phyloP scores from a whole-genome alignment of 2,888 invertebrate genomes.

The Stegana nigrithorax region DNA sequence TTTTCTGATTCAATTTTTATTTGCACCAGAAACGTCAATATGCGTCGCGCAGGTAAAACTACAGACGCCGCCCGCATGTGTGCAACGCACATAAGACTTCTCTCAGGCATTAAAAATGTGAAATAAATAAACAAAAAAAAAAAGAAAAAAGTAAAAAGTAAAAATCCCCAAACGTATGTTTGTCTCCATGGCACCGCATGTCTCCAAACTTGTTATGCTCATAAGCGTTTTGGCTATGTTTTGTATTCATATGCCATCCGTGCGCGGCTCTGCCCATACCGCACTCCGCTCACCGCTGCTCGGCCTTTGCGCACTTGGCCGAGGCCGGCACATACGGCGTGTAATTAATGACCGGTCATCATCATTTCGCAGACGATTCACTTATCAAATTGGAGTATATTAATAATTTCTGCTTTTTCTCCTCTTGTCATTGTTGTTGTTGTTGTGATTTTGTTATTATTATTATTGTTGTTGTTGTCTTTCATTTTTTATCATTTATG shows the following conservation, averaged over 20 bases:
- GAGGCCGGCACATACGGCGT: conserved; percentile 16
- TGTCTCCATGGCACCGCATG: background rate
- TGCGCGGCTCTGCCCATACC: no score
- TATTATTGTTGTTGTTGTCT: no score
- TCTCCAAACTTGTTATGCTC: no score
- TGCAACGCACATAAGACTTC: background rate
- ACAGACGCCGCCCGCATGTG: background rate
- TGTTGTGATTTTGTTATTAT: background rate
- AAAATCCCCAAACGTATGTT: background rate
- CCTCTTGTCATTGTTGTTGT: no score
- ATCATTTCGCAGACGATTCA: conserved; percentile 35
- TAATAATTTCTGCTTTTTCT: conserved; percentile 19
- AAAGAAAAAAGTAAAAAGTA: background rate
- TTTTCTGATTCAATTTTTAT: background rate
- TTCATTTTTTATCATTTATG: no score
- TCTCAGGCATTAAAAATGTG: background rate
- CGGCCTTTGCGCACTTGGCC: background rate
- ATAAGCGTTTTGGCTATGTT: no score
- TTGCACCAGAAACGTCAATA: conserved; percentile 11
- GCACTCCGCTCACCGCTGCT: no score
- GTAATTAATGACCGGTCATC: conserved; percentile 40
- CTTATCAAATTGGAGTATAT: conserved; percentile 30
- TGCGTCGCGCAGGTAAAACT: background rate
- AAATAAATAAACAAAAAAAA: background rate
- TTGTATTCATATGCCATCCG: no score